Percentiles rank a stretch among this genome's conserved stretches.
phyloP scores from a whole-genome alignment of 2,113 vertebrate genomes.

The Nycticryphes semicollaris region DNA sequence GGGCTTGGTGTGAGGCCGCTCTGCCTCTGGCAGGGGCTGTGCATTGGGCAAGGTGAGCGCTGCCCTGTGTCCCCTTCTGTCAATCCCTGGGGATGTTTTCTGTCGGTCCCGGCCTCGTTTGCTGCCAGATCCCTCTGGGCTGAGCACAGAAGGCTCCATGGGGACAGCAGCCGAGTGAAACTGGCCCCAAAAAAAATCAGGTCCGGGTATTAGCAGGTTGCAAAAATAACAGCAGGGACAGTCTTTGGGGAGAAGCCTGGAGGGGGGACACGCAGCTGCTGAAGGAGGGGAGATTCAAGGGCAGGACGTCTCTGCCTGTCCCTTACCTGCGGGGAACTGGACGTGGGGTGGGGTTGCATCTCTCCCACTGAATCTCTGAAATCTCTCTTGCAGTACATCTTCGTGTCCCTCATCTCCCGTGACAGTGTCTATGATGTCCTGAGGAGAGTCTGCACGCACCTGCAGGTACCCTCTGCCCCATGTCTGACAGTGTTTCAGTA shows the following conservation, averaged over 20 bases:
- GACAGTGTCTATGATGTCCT: constrained; percentile 92
- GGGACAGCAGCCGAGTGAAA: not conserved
- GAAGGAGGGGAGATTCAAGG: not conserved
- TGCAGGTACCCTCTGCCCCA: constrained; percentile 78
- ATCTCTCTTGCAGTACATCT: constrained; percentile 82
- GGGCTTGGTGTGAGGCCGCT: not conserved
- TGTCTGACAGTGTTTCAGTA: accelerated
- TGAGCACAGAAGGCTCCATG: not conserved
- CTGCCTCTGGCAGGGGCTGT: accelerated
- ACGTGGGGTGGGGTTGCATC: accelerated
- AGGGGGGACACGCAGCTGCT: accelerated
- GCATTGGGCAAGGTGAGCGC: accelerated
- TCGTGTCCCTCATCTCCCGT: constrained; percentile 92
- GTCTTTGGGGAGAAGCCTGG: not conserved
- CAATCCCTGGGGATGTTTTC: accelerated
- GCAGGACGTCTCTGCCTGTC: not conserved
- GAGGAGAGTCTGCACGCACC: constrained; percentile 90
- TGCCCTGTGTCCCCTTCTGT: not conserved
- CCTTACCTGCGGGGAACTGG: not conserved
- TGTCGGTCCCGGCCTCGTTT: accelerated
- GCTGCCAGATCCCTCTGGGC: not conserved
- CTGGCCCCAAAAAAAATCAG: constrained; percentile 33
- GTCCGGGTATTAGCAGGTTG: constrained; percentile 10
- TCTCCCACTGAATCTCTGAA: not conserved
- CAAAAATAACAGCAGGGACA: constrained; percentile 46